phyloP scores from a whole-genome alignment of 2,113 vertebrate genomes.

The Mustela nigripes region DNA sequence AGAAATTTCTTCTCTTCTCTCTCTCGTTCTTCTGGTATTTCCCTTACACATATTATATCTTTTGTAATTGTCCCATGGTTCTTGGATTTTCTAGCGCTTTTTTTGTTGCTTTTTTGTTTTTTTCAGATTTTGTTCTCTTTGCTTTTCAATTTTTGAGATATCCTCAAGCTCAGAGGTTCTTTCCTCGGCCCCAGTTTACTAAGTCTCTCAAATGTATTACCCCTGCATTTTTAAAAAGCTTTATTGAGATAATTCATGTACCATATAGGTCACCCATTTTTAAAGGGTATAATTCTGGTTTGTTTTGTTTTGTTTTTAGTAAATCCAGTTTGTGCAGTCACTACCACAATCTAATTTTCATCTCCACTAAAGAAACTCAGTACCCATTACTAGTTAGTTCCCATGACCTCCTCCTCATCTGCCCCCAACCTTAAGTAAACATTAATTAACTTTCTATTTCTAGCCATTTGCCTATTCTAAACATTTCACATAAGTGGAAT shows the following conservation, averaged over 20 bases:
- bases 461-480: neutral
- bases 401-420: neutral
- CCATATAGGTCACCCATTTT: neutral
- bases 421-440: neutral
- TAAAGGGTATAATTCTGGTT: neutral
- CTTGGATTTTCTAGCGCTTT: neutral
- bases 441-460: neutral
- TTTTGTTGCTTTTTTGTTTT: neutral
- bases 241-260: constrained; percentile 5
- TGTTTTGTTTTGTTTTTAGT: neutral
- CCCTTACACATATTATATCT: neutral
- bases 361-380: neutral
- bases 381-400: neutral
- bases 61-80: neutral
- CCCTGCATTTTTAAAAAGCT: constrained; percentile 3
- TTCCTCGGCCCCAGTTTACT: neutral
- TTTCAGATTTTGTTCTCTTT: neutral
- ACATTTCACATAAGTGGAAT: constrained; percentile 22
- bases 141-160: neutral
- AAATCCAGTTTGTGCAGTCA: neutral
- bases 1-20: neutral
- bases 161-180: neutral
- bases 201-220: neutral
- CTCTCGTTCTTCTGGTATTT: neutral
- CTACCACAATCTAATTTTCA: neutral